Base-by-base conservation (phyloP, 2,113 vertebrate species). In the Lepisosteus oculatus region DNA sequence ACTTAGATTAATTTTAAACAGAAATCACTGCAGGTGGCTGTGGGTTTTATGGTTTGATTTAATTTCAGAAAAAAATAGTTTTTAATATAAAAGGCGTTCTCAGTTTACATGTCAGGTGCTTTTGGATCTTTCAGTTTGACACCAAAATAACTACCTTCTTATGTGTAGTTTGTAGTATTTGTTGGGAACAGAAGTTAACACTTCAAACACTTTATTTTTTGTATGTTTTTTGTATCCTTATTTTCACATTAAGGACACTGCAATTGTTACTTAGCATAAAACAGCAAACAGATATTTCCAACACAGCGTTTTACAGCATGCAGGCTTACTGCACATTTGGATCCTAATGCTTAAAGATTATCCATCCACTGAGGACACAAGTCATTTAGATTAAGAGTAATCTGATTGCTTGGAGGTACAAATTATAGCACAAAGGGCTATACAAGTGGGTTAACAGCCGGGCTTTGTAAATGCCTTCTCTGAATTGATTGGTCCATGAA, bases 311-410 rank as follows among this genome's bases (percentile, higher is more conserved):
- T 51, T 51, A 51, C 44, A 55, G 43, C 72, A 78, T 15, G 67
- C 42, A 6, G 51, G 65, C 75, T 78, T 74, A 67, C 65, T 86
- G 0, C 81, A 68, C 82, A 85, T 86, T 85, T 85, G 79, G 68
- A 88, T 81, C 77, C 76, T 77, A 62, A 43, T 79, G 86, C 91
- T 93, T 92, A 90, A 83, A 84, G 85, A 90, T 92, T 82, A 87
- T 90, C 86, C 85, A 83, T 85, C 71, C 86, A 88, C 84, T 86
- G 85, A 93, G 90, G 90, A 88, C 79, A 87, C 81, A 81, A 83
- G 81, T 91, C 86, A 87, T 92, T 91, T 90, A 92, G 92, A 90
- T 91, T 91, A 92, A 81, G 86, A 83, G 68, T 94, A 94, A 95
- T 94, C 92, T 92, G 91, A 92, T 94, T 92, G 84, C 82, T 87